Base-by-base conservation (phyloP, 2,888 invertebrate species). In the Agriotes lineatus region DNA sequence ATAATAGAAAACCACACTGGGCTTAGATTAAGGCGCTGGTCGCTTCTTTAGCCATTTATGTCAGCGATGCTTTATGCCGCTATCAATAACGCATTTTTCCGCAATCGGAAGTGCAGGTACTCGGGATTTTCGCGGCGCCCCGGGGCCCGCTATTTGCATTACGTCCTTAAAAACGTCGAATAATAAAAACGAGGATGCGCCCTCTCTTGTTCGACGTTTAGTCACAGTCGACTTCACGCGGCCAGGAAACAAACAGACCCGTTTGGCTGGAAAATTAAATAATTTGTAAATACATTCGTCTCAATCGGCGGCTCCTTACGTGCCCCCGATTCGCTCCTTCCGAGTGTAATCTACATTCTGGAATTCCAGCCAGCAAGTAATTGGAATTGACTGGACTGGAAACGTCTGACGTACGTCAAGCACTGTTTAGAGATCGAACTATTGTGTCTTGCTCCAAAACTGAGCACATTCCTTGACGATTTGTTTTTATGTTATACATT, bases 181-280 rank as follows among this genome's bases (percentile, higher is more conserved):
- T 65, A 59, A 64, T 59, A 59, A 69, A 64, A 69, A 69, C 35
- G 59, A 14, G 45, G 50, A 59, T 45, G 22, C 58, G 58, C 67
- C 60, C 57, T 58, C 39, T 18, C 42, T 77, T 78, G 78, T 77
- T 73, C 61, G 73, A 75, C n/a, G 75, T 75, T 81, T 81, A 80
- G 78, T 80, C 71, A 80, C 83, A 80, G 75, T 79, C 77, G 80
- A 81, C 74, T 79, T 78, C 74, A 76, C 75, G 73, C 79, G 78
- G 79, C 80, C 79, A 76, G 77, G 80, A 81, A 81, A 81, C 80
- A 80, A 79, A 81, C 80, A 81, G 80, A 82, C 76, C 81, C 82
- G 78, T 80, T 81, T 81, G 76, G 76, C 80, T 78, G 83, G 81
- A 83, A 83, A 83, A 82, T 83, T 82, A 82, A 83, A 83, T 83